These are phyloP conservation scores for Gastracanthus pulcherrimus DNA, from an alignment of 2,888 invertebrate genomes.

Conservation along the genomic window DNA sequence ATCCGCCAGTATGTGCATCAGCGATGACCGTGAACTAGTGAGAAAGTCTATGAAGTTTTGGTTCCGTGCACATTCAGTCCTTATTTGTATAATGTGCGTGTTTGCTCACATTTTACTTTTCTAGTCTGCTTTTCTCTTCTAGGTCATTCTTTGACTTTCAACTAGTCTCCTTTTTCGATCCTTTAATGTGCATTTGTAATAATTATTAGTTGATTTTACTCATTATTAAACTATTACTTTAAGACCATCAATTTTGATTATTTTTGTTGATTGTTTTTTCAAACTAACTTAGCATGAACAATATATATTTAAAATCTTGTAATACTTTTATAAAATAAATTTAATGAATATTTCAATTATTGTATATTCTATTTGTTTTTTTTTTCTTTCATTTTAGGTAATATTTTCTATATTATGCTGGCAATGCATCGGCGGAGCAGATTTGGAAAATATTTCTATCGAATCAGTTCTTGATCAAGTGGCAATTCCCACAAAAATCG, in stretches of 20 bases:
- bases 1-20: constrained; percentile 43
- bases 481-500: constrained; percentile 68
- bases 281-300: too few species aligned
- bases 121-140: constrained; percentile 72
- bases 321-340: background rate
- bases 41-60: constrained; percentile 74
- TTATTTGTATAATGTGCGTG: constrained; percentile 68
- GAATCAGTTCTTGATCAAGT: constrained; percentile 68
- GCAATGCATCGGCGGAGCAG: constrained; percentile 64
- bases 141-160: constrained; percentile 70
- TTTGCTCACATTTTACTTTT: constrained; percentile 74
- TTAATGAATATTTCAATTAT: background rate
- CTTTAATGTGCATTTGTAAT: background rate
- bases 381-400: constrained; percentile 65
- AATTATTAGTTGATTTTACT: background rate
- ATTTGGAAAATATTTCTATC: constrained; percentile 59
- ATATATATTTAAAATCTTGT: background rate
- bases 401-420: constrained; percentile 70
- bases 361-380: background rate
- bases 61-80: constrained; percentile 75
- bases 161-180: constrained; percentile 32
- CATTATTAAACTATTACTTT: too few species aligned
- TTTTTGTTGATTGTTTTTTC: background rate
- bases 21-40: constrained; percentile 63
- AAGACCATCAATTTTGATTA: background rate